Evolutionary conservation across 2,113 vertebrate species (phyloP).

Genomic region (Actenoides hombroni): DNA sequence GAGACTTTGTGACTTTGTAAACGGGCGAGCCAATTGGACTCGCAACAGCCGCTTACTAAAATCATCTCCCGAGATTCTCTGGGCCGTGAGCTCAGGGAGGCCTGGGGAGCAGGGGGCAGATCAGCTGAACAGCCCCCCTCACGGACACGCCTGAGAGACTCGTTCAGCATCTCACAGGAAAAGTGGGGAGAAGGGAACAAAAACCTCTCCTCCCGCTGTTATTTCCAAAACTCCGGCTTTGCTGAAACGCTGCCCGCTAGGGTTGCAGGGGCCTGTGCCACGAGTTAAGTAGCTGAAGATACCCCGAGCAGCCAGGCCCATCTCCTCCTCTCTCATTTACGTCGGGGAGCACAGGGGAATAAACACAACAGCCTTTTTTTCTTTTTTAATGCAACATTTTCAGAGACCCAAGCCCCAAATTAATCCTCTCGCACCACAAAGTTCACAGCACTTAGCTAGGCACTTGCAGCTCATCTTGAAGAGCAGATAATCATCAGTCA

Average conservation of each 20-base stretch:
- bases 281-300: background rate
- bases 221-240: background rate
- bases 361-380: background rate
- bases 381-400: background rate
- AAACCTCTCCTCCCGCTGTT: background rate
- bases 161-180: background rate
- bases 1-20: constrained; percentile 54
- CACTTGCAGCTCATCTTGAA: constrained; percentile 15
- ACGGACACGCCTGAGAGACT: accelerated
- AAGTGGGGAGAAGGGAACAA: background rate
- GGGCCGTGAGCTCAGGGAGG: background rate
- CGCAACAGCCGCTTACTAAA: background rate
- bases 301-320: background rate
- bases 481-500: constrained; percentile 31
- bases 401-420: background rate
- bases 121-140: background rate
- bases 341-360: accelerated
- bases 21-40: background rate
- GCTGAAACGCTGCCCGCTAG: background rate
- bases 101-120: background rate
- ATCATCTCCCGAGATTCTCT: background rate
- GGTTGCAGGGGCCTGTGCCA: background rate
- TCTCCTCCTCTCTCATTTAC: background rate
- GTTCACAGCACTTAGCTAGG: background rate
- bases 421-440: background rate